A percentile compares a stretch with the other conserved stretches of the same genome.
Evolutionary conservation across 2,888 invertebrate species (phyloP).

Genomic region (Frankliniella intonsa): DNA sequence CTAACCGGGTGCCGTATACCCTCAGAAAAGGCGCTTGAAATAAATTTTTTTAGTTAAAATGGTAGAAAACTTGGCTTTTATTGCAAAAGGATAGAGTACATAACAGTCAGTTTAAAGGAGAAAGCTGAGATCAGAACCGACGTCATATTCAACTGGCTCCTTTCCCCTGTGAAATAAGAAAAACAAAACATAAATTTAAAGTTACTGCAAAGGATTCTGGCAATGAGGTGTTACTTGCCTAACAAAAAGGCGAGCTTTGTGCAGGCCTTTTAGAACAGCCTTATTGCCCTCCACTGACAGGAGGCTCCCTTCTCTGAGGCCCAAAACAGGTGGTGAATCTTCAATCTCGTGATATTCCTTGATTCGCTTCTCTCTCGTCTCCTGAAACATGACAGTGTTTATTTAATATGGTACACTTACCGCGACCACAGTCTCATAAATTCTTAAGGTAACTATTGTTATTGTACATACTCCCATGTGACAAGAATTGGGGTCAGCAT

Average conservation of each 20-base stretch:
- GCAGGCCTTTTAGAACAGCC: slow-evolving; percentile 58
- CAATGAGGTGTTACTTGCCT: slow-evolving; percentile 30
- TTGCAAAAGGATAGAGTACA: not conserved
- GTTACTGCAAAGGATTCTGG: not conserved
- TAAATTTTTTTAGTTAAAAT: not conserved
- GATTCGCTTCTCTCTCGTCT: slow-evolving; percentile 71
- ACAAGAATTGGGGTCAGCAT: slow-evolving; percentile 55
- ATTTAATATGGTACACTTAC: too few relatives aligned
- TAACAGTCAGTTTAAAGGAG: slow-evolving; percentile 43
- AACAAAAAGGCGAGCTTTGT: slow-evolving; percentile 60
- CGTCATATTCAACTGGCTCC: slow-evolving; percentile 52
- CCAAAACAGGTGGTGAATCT: slow-evolving; percentile 59
- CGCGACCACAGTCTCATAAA: too few relatives aligned
- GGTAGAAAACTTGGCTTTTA: not conserved
- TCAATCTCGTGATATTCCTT: slow-evolving; percentile 61
- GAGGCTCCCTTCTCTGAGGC: slow-evolving; percentile 66
- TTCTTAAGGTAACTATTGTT: too few relatives aligned
- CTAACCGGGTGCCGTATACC: not conserved
- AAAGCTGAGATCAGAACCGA: slow-evolving; percentile 60
- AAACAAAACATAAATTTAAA: slow-evolving; percentile 21
- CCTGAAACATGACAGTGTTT: slow-evolving; percentile 43
- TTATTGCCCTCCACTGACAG: slow-evolving; percentile 57
- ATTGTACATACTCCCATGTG: slow-evolving; percentile 59
- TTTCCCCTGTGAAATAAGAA: slow-evolving; percentile 50
- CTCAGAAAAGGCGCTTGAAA: not conserved